Evolutionary conservation across 2,113 vertebrate species (phyloP), one percentile per base, ranked within the genome.

Genomic region (Plecturocebus donacophilus): DNA sequence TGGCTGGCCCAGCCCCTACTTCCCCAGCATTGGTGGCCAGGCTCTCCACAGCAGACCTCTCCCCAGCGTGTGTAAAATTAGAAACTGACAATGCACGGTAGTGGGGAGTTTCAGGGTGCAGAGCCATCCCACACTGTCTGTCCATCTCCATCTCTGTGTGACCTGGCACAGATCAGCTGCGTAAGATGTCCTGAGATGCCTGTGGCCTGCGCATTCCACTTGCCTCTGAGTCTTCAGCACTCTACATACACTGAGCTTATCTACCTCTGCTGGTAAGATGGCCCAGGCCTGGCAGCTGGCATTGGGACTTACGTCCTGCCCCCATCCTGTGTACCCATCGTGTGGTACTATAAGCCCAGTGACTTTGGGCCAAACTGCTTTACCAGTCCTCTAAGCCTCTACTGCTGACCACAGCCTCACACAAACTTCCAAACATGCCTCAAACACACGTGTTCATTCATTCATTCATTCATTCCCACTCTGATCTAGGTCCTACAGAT

Each of bases 151-250:
- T 82, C 73, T 92, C 77, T 79, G 35, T 80, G 21, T 90, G 49
- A 71, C 49, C 70, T 89, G 90, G 27, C 2, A 11, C 6, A 66
- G 54, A 94, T 1, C 2, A 47, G 12, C 45, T 96, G 83, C 87
- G 25, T 0, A 23, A 80, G 70, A 54, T 82, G 64, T 73, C 81
- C 47, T 32, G 54, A 71, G 4, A 21, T n/a, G 38, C 61, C 42
- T 88, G 93, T 95, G 80, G 70, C 70, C 80, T 87, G 88, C 79
- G 47, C 56, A 93, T 66, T 92, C 94, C 16, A 66, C 42, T 70
- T 40, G 45, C 40, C 30, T n/a, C 49, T 92, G 76, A 90, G 79
- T 93, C 75, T 84, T 87, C 49, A 56, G 49, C 1, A 19, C n/a
- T 71, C 35, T 19, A 38, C 2, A 30, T 35, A 23, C 30, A 16